Evolutionary conservation across 1,140 invertebrate species (phyloP).

Genomic region (Drosophila gunungcola): DNA sequence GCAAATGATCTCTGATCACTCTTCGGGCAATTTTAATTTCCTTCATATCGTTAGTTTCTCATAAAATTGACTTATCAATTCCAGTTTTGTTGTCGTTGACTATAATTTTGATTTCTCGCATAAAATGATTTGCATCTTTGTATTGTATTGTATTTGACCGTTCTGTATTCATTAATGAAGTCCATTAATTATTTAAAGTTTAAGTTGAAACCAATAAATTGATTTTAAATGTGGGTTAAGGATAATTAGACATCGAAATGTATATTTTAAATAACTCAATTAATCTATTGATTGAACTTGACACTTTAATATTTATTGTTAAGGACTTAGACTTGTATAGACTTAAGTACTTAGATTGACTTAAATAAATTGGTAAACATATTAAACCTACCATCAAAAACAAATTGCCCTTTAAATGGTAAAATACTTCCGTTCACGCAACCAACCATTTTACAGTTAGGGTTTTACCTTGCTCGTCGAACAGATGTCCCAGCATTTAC

Average conservation of each 20-base stretch:
- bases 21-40: conserved; percentile 28
- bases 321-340: no score
- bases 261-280: not conserved
- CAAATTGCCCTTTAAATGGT: no score
- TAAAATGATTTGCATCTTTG: conserved; percentile 29
- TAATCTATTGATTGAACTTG: not conserved
- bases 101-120: not conserved
- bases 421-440: no score
- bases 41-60: conserved; percentile 13
- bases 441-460: not conserved
- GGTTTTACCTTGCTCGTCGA: not conserved
- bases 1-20: conserved; percentile 30
- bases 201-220: not conserved
- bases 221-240: conserved; percentile 35
- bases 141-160: not conserved
- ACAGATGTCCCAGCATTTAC: conserved; percentile 33
- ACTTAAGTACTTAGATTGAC: no score
- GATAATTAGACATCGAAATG: conserved; percentile 11
- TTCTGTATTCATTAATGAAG: conserved; percentile 15
- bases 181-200: conserved; percentile 11
- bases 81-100: conserved; percentile 18
- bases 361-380: no score
- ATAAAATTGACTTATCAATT: conserved; percentile 29
- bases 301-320: not conserved
- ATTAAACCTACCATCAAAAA: no score